These are phyloP conservation scores for Lithophane socia DNA, from an alignment of 2,888 invertebrate species.

Conservation along the genomic window DNA sequence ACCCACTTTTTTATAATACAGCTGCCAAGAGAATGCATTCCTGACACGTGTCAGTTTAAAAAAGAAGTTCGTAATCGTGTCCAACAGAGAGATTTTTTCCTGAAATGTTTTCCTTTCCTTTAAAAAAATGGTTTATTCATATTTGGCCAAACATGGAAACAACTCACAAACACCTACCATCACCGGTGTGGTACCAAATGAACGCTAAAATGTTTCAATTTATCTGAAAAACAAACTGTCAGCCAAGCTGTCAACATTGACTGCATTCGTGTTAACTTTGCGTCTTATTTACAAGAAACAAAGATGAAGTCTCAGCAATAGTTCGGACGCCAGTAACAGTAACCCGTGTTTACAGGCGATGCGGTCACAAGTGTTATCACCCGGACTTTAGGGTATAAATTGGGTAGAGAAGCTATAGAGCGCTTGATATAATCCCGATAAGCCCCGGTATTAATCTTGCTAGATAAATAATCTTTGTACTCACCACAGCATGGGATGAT, in stretches of 20 bases:
- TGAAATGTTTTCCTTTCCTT: too few species aligned
- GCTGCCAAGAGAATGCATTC: too few species aligned
- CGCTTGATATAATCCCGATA: not conserved
- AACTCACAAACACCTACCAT: not conserved
- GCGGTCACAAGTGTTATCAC: conserved; percentile 56
- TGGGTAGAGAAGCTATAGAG: conserved; percentile 26
- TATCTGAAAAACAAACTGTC: conserved; percentile 45
- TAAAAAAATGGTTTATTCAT: not conserved
- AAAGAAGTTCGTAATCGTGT: too few species aligned
- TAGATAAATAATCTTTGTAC: too few species aligned
- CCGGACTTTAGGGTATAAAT: conserved; percentile 19
- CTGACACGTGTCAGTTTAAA: too few species aligned
- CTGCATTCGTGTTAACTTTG: conserved; percentile 46
- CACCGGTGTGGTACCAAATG: conserved; percentile 1
- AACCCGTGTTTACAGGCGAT: conserved; percentile 61
- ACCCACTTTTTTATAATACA: not conserved
- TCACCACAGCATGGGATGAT: too few species aligned
- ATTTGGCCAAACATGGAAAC: not conserved
- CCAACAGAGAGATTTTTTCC: too few species aligned
- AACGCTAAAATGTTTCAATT: conserved; percentile 26
- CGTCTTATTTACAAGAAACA: conserved; percentile 55
- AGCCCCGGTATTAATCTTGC: too few species aligned
- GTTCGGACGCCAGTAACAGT: conserved; percentile 49
- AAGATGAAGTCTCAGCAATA: conserved; percentile 45
- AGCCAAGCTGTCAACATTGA: conserved; percentile 20